Conservation (phyloP, 2,888 invertebrate genomes). For the Leptarthrus brevirostris region DNA sequence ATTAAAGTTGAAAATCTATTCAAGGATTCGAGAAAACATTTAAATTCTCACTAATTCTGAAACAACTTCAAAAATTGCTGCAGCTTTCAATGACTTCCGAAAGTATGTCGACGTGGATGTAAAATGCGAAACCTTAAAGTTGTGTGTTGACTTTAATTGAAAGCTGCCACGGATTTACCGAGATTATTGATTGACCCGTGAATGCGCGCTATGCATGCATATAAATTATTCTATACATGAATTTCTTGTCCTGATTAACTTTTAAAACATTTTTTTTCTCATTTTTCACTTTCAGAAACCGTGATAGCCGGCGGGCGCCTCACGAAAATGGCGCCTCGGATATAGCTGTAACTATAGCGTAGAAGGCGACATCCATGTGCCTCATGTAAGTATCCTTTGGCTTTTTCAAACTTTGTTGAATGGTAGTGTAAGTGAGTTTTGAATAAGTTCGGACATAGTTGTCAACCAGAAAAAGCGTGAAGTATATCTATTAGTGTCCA, state of each 20-base stretch:
- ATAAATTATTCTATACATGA: constrained; percentile 17
- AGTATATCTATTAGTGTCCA: too few species aligned
- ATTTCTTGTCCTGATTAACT: constrained; percentile 6
- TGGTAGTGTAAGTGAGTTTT: neutral
- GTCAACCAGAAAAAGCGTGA: too few species aligned
- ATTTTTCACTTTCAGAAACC: constrained; percentile 62
- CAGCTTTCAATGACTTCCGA: too few species aligned
- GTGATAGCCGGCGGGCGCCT: constrained; percentile 66
- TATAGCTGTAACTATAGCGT: constrained; percentile 67
- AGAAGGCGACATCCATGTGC: constrained; percentile 68
- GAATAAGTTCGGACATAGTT: too few species aligned
- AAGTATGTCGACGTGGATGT: too few species aligned
- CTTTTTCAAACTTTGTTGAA: neutral
- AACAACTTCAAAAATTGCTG: too few species aligned
- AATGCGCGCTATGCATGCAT: neutral
- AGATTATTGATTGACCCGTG: neutral
- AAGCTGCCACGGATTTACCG: too few species aligned
- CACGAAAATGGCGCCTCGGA: constrained; percentile 68
- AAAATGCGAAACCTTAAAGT: too few species aligned
- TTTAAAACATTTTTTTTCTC: constrained; percentile 33
- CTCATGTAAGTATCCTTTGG: constrained; percentile 65
- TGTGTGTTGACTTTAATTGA: too few species aligned
- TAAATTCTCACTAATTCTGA: too few species aligned
- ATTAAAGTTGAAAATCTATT: too few species aligned
- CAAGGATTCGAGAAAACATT: too few species aligned